A percentile compares a stretch with the other conserved stretches of the same genome.
These are phyloP conservation scores for Crax fasciolata DNA, from an alignment of 2,797 vertebrate genomes.

Conservation along the genomic window DNA sequence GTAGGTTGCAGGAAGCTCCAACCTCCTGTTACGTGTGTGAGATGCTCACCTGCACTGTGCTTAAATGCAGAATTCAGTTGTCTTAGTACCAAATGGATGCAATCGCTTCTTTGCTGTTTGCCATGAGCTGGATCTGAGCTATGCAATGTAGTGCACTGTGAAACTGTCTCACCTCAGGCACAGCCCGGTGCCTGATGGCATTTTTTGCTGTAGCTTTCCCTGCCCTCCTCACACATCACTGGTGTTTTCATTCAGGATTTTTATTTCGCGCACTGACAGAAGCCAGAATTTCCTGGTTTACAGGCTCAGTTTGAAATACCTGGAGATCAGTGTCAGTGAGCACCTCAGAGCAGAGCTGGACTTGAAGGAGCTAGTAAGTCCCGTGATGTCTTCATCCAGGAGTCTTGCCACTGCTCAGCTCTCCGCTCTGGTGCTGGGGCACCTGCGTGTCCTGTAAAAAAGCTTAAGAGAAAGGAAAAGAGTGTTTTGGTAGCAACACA, in stretches of 20 bases:
- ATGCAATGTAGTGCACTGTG: neutral
- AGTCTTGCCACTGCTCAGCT: neutral
- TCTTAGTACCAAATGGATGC: neutral
- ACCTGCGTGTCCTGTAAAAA: neutral
- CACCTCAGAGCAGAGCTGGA: neutral
- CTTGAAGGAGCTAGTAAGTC: slow-evolving; percentile 10
- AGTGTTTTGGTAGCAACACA: neutral
- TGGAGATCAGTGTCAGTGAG: neutral
- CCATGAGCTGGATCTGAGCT: neutral
- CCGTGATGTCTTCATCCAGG: neutral
- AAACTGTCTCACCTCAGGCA: neutral
- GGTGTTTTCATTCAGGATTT: neutral
- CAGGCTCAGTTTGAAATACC: neutral
- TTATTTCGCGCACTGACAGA: neutral
- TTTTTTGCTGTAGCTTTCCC: neutral
- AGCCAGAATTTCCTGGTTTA: neutral
- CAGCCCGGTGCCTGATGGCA: neutral
- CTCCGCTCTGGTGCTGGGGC: neutral
- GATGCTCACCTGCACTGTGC: neutral
- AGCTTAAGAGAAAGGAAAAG: neutral
- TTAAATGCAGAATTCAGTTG: neutral
- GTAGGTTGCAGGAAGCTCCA: neutral
- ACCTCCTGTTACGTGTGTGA: rapidly evolving
- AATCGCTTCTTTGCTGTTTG: neutral
- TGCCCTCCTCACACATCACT: neutral